phyloP scores from a whole-genome alignment of 1,140 invertebrate genomes.

The Tetranychus cinnabarinus region DNA sequence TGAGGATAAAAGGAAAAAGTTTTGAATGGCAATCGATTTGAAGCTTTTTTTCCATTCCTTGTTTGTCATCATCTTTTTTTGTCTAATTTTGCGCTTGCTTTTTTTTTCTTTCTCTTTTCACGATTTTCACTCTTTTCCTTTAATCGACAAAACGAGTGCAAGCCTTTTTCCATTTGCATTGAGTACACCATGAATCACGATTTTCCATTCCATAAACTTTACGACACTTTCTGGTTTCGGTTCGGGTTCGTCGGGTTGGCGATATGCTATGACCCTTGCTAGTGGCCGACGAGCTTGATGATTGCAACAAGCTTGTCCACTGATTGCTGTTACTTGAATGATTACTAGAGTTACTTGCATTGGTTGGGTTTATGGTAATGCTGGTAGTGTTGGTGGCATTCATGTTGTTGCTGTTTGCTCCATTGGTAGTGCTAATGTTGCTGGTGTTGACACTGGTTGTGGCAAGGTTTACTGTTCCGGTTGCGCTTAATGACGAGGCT shows the following conservation, averaged over 20 bases:
- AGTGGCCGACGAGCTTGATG: background rate
- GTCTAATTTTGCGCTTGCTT: too few species aligned
- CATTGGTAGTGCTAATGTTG: background rate
- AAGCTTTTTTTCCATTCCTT: too few species aligned
- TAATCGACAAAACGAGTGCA: background rate
- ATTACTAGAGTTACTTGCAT: too few species aligned
- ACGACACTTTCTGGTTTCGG: constrained; percentile 14
- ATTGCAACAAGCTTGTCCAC: background rate
- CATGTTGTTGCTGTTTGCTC: background rate
- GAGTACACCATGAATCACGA: constrained; percentile 85
- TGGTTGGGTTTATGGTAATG: background rate
- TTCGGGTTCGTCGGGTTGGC: constrained; percentile 7
- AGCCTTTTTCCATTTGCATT: constrained; percentile 33
- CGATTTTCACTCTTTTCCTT: background rate
- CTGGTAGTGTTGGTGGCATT: background rate
- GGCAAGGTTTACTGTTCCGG: background rate
- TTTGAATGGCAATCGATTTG: too few species aligned
- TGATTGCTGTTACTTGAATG: background rate
- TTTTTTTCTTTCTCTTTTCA: too few species aligned
- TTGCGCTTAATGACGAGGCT: too few species aligned
- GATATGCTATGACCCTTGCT: background rate
- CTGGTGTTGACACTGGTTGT: background rate
- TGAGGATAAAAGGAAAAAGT: too few species aligned
- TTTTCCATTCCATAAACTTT: constrained; percentile 89
- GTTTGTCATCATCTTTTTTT: too few species aligned